A percentile compares a stretch with the other conserved stretches of the same genome.
These are phyloP conservation scores for Sphaeridia pumilis DNA, from an alignment of 2,888 invertebrate genomes.

Conservation along the genomic window DNA sequence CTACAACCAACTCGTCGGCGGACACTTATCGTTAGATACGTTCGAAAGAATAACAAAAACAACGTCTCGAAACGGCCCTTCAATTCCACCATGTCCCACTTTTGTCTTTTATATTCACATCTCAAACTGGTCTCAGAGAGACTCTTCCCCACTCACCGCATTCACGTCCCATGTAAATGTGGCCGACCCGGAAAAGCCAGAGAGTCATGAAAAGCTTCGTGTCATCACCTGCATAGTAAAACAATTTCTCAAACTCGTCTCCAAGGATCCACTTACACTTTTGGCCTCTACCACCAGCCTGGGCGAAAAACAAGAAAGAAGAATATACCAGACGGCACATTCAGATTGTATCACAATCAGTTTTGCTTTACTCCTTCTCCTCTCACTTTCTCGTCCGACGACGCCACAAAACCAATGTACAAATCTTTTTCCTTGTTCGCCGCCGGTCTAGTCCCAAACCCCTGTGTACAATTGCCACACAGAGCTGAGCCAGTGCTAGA, in stretches of 20 bases:
- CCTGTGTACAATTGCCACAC: too few species aligned
- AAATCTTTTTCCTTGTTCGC: too few species aligned
- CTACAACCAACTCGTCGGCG: too few species aligned
- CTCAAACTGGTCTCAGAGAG: background rate
- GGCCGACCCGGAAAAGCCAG: too few species aligned
- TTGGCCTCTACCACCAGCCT: background rate
- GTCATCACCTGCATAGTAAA: background rate
- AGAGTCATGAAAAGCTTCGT: background rate
- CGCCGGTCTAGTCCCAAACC: too few species aligned
- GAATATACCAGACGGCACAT: too few species aligned
- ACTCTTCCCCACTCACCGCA: background rate
- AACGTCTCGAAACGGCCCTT: too few species aligned
- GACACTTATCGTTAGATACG: too few species aligned
- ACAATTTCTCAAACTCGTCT: background rate
- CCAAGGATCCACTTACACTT: background rate
- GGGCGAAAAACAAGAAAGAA: background rate
- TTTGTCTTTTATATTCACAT: background rate
- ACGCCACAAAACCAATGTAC: background rate
- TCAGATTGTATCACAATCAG: too few species aligned
- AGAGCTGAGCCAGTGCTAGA: too few species aligned
- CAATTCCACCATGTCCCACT: background rate
- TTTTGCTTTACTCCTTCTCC: too few species aligned
- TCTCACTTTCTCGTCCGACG: background rate
- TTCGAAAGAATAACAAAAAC: too few species aligned
- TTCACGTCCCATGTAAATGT: background rate